Conservation (phyloP, 2,888 invertebrate genomes). For the Mesorhabditis belari region DNA sequence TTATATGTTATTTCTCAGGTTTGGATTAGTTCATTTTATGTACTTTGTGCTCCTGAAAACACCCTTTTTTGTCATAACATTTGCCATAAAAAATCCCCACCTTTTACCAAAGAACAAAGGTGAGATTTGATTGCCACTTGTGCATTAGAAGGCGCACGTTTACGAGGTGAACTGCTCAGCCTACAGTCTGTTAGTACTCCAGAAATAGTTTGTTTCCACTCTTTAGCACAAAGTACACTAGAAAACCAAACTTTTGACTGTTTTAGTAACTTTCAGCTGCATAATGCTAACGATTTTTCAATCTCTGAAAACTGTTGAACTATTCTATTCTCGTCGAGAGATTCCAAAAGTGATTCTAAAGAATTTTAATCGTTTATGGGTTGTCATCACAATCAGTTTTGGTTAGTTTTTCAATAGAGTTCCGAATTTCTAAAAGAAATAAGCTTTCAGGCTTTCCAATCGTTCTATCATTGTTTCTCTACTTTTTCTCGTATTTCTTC, state of each 20-base stretch:
- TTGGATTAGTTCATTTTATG: neutral
- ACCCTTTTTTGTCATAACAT: too few species aligned
- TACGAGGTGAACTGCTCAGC: too few species aligned
- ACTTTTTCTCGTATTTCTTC: slow-evolving; percentile 24
- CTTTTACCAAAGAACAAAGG: too few species aligned
- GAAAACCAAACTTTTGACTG: too few species aligned
- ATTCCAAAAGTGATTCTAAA: neutral
- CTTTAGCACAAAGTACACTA: too few species aligned
- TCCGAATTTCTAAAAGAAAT: neutral
- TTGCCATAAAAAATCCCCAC: too few species aligned
- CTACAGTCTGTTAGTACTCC: too few species aligned
- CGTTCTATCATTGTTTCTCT: slow-evolving; percentile 8
- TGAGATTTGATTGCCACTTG: too few species aligned
- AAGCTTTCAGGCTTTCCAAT: slow-evolving; percentile 8
- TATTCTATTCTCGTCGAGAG: neutral
- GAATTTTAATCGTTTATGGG: neutral
- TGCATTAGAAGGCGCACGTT: too few species aligned
- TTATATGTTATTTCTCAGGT: slow-evolving; percentile 21
- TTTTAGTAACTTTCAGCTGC: slow-evolving; percentile 11
- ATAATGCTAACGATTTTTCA: slow-evolving; percentile 7
- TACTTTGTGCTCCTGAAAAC: neutral
- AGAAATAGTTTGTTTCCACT: neutral
- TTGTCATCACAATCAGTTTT: neutral
- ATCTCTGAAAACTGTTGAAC: slow-evolving; percentile 2
- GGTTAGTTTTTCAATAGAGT: neutral